Evolutionary conservation across 2,888 invertebrate species (phyloP).

Genomic region (Salpingus planirostris): DNA sequence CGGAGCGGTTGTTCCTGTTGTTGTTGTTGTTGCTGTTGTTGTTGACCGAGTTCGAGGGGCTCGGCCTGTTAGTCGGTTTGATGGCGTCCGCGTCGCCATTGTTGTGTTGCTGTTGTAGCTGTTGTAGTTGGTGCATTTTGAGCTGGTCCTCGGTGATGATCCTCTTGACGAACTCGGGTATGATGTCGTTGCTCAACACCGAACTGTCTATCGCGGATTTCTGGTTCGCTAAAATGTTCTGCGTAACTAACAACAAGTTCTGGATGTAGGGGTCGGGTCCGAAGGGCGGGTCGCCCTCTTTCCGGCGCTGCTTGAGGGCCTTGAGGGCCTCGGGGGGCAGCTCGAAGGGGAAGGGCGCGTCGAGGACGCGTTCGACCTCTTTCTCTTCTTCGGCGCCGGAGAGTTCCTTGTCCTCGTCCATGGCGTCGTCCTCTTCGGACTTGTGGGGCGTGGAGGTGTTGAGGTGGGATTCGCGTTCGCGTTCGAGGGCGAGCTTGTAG

Average conservation of each 20-base stretch:
- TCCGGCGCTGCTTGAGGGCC: conserved; percentile 44
- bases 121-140: conserved; percentile 29
- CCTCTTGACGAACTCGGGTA: conserved; percentile 44
- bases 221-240: conserved; percentile 30
- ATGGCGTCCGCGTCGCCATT: conserved; percentile 35
- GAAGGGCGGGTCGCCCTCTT: conserved; percentile 34
- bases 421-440: conserved; percentile 45
- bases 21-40: too few relatives aligned
- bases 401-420: conserved; percentile 51
- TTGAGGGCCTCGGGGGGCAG: conserved; percentile 46
- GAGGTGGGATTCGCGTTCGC: conserved; percentile 57
- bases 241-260: conserved; percentile 42
- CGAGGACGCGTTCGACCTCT: conserved; percentile 50
- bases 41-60: conserved; percentile 40
- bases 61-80: conserved; percentile 32
- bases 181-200: conserved; percentile 30
- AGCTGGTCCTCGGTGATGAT: conserved; percentile 11
- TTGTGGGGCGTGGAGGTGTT: conserved; percentile 32
- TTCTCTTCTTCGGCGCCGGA: conserved; percentile 53
- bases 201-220: conserved; percentile 32
- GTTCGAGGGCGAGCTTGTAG: conserved; percentile 70
- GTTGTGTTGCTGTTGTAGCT: conserved; percentile 23
- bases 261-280: conserved; percentile 47
- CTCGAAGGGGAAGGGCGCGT: conserved; percentile 47
- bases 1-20: conserved; percentile 33